Evolutionary conservation across 2,888 invertebrate species (phyloP), one percentile per base, ranked within the genome.

Genomic region (Hypercompe scribonia): DNA sequence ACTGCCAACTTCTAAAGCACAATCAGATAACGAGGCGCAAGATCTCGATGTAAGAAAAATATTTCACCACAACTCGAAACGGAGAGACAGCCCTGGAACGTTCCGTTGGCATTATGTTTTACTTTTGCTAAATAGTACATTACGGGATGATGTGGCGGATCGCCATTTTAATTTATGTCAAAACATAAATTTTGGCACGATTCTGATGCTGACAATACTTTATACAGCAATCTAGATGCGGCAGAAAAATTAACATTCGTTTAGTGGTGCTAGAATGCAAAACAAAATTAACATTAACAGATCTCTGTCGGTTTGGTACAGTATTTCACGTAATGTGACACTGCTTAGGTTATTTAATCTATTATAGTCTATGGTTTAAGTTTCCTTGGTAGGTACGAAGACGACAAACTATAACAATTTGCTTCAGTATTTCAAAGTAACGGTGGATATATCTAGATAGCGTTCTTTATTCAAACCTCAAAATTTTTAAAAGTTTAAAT

Each of bases 121-220:
- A 77, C 70, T 78, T 81, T 78, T 74, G 77, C 79, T 77, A 79
- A 82, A 81, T 77, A 80, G 74, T 80, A 78, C 74, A 78, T 71
- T 74, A 36, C 65, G 73, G 71, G 73, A 69, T 73, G 78, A 82
- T 73, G 75, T 70, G 74, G 73, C 79, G 58, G 46, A 80, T 76
- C 65, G 71, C 70, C 70, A 76, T 83, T 80, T 83, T 80, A 76
- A 82, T 78, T 79, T 77, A 78, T 81, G 74, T 78, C 80, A 75
- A 74, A 79, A 71, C 74, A 50, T 67, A 70, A 39, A 46, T 78
- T 77, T 79, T 77, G 72, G 75, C 76, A 36, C 73, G 72, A 34
- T 68, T 83, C 68, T 73, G 28, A 74, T 65, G 71, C 71, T 65
- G 58, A 69, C 78, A 72, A 75, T 68, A 64, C 80, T 74, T 82